Conservation (phyloP, 2,797 vertebrate species). For the Mormyrops boulengeri region DNA sequence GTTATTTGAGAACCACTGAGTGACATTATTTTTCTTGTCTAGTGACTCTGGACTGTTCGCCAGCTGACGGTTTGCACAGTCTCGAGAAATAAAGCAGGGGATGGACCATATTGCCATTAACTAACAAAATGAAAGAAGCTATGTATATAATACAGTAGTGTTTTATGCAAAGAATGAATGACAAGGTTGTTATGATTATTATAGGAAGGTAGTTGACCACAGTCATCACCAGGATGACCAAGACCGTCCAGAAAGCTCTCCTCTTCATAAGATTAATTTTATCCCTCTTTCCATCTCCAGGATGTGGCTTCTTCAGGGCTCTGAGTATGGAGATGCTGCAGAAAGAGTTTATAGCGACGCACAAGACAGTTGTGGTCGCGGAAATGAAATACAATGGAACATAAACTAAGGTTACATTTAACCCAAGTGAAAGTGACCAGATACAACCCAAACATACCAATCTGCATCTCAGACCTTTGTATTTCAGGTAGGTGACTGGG, state of each 20-base stretch:
- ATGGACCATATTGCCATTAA: conserved; percentile 11
- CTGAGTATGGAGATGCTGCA: conserved; percentile 14
- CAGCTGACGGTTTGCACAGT: conserved; percentile 1
- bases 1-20: background rate
- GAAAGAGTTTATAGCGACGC: background rate
- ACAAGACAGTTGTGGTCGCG: background rate
- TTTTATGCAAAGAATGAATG: background rate
- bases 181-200: background rate
- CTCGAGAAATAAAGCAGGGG: conserved; percentile 15
- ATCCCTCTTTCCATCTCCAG: conserved; percentile 11
- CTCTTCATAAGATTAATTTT: conserved; percentile 21
- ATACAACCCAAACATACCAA: background rate
- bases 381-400: background rate
- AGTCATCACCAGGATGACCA: background rate
- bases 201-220: background rate
- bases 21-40: background rate
- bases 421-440: background rate
- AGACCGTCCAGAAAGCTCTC: conserved; percentile 20
- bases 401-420: background rate
- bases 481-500: background rate
- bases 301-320: background rate
- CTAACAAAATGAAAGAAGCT: background rate
- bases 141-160: background rate
- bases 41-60: background rate
- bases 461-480: background rate